Percentiles rank a stretch among this genome's conserved stretches.
phyloP scores from a whole-genome alignment of 2,113 vertebrate genomes.

The Oenanthe melanoleuca region DNA sequence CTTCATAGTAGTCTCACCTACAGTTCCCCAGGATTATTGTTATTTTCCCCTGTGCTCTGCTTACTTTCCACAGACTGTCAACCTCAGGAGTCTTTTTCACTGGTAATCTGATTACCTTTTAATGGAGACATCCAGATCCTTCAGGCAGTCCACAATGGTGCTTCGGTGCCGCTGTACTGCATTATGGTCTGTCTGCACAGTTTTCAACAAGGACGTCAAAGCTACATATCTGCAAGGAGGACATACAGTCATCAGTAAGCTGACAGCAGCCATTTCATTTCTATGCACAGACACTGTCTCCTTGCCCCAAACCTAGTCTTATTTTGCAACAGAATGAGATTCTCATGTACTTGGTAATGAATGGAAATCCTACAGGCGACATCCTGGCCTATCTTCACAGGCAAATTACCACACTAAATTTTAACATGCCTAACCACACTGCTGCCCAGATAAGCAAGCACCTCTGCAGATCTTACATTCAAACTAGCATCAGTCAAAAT shows the following conservation, averaged over 20 bases:
- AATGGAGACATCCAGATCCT: slow-evolving; percentile 98
- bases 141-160: slow-evolving; percentile 98
- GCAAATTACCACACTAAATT: neutral
- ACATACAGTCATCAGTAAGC: neutral
- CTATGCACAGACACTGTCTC: neutral
- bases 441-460: neutral
- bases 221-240: slow-evolving; percentile 88
- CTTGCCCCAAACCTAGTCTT: neutral
- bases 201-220: slow-evolving; percentile 97
- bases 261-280: neutral
- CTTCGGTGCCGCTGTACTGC: slow-evolving; percentile 97
- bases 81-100: neutral
- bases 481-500: neutral
- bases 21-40: neutral
- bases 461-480: neutral
- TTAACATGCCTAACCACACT: neutral
- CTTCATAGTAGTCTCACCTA: neutral
- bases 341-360: neutral
- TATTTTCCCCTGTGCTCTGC: neutral
- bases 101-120: slow-evolving; percentile 83
- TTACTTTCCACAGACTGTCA: neutral
- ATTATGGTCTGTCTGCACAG: slow-evolving; percentile 98
- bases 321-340: neutral
- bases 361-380: neutral
- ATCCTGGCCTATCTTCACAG: neutral